phyloP scores from a whole-genome alignment of 2,797 vertebrate genomes.

The Naso thynnoides region DNA sequence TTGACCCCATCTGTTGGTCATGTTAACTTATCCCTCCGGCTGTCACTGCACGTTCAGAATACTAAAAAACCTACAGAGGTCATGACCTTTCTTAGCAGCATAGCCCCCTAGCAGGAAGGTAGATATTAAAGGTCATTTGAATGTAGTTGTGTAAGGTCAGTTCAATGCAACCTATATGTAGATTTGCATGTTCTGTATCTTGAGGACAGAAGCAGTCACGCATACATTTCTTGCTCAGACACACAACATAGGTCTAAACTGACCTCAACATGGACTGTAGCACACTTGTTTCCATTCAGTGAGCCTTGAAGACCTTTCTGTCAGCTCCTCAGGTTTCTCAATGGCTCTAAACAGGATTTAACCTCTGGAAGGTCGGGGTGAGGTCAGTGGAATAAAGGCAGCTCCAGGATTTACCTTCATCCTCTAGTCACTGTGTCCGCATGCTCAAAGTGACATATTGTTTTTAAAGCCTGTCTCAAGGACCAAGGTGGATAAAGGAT shows the following conservation, averaged over 20 bases:
- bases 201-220: not conserved
- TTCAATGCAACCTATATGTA: constrained; percentile 13
- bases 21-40: constrained; percentile 32
- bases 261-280: constrained; percentile 32
- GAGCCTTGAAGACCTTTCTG: constrained; percentile 43
- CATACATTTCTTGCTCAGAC: not conserved
- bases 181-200: constrained; percentile 17
- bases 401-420: constrained; percentile 64
- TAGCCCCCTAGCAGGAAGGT: constrained; percentile 4
- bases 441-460: constrained; percentile 36
- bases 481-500: constrained; percentile 9
- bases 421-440: constrained; percentile 12
- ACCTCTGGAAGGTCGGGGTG: constrained; percentile 55
- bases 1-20: constrained; percentile 46
- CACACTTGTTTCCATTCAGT: constrained; percentile 43
- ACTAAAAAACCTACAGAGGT: constrained; percentile 35
- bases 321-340: constrained; percentile 57
- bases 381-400: constrained; percentile 73
- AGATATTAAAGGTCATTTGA: constrained; percentile 49
- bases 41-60: constrained; percentile 20
- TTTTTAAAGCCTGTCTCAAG: constrained; percentile 41
- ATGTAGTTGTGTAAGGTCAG: constrained; percentile 37
- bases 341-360: constrained; percentile 59
- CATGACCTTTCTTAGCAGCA: constrained; percentile 36
- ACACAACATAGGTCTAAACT: constrained; percentile 41